Percentiles rank a stretch among this genome's conserved stretches.
These are phyloP conservation scores for Laterallus jamaicensis DNA, from an alignment of 2,113 vertebrate species.

Conservation along the genomic window DNA sequence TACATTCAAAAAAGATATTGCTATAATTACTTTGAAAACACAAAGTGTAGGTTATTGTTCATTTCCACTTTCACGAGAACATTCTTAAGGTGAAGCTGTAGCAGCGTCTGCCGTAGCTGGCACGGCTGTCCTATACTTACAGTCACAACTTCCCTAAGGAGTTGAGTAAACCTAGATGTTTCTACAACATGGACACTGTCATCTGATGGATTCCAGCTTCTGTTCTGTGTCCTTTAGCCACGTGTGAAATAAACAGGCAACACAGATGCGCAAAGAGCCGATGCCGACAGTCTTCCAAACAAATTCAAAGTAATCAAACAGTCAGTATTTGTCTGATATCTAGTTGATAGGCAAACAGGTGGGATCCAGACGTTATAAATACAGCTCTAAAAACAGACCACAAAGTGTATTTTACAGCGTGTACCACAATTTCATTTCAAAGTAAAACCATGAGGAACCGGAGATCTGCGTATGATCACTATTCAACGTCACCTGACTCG, in stretches of 20 bases:
- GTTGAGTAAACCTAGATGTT: not conserved
- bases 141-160: constrained; percentile 17
- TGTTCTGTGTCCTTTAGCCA: not conserved
- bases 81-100: constrained; percentile 53
- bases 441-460: constrained; percentile 40
- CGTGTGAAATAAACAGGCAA: not conserved
- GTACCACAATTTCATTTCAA: constrained; percentile 19
- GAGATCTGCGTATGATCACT: constrained; percentile 9
- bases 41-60: constrained; percentile 54
- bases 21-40: constrained; percentile 68
- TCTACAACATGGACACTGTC: not conserved
- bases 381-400: constrained; percentile 55
- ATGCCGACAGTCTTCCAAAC: constrained; percentile 19
- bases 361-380: constrained; percentile 39
- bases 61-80: constrained; percentile 58
- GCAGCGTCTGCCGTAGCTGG: not conserved
- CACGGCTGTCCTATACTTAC: not conserved
- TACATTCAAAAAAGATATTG: constrained; percentile 67
- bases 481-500: not conserved
- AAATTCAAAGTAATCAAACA: not conserved
- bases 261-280: constrained; percentile 9
- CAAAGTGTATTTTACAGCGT: constrained; percentile 53
- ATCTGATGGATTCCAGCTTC: constrained; percentile 1
- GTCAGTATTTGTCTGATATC: constrained; percentile 19
- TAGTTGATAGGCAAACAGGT: constrained; percentile 19